These are phyloP conservation scores for Sturnira hondurensis DNA, from an alignment of 2,113 vertebrate genomes.

Conservation along the genomic window DNA sequence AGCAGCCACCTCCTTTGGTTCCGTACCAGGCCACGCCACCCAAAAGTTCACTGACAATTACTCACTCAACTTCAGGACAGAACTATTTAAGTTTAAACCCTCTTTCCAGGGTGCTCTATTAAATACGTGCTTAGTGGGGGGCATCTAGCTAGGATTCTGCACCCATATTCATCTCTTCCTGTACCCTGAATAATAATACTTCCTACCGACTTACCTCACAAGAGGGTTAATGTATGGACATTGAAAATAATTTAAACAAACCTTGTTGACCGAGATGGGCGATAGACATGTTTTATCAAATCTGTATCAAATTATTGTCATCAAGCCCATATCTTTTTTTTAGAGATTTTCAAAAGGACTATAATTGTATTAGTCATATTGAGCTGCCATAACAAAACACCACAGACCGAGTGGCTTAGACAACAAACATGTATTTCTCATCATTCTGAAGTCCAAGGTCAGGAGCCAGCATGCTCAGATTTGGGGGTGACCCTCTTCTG, in stretches of 20 bases:
- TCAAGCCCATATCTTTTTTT: not conserved
- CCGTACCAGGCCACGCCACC: not conserved
- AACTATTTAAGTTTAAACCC: not conserved
- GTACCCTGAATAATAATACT: slow-evolving; percentile 16
- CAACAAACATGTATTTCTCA: not conserved
- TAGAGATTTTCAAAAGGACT: not conserved
- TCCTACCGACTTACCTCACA: not conserved
- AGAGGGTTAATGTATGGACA: slow-evolving; percentile 15
- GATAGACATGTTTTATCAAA: not conserved
- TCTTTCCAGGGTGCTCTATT: slow-evolving; percentile 22
- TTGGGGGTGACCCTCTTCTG: not conserved
- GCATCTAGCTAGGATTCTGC: not conserved
- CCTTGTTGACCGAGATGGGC: not conserved
- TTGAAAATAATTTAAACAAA: slow-evolving; percentile 21
- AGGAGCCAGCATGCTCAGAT: too few species aligned
- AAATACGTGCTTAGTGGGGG: not conserved
- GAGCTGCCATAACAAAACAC: not conserved
- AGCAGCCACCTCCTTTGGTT: slow-evolving; percentile 45
- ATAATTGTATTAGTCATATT: not conserved
- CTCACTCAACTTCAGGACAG: not conserved
- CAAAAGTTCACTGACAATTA: slow-evolving; percentile 59
- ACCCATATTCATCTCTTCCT: slow-evolving; percentile 19
- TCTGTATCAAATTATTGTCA: not conserved
- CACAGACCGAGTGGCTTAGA: not conserved
- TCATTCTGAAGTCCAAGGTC: not conserved